Evolutionary conservation across 2,113 vertebrate species (phyloP), one percentile per base, ranked within the genome.

Genomic region (Struthidea cinerea): DNA sequence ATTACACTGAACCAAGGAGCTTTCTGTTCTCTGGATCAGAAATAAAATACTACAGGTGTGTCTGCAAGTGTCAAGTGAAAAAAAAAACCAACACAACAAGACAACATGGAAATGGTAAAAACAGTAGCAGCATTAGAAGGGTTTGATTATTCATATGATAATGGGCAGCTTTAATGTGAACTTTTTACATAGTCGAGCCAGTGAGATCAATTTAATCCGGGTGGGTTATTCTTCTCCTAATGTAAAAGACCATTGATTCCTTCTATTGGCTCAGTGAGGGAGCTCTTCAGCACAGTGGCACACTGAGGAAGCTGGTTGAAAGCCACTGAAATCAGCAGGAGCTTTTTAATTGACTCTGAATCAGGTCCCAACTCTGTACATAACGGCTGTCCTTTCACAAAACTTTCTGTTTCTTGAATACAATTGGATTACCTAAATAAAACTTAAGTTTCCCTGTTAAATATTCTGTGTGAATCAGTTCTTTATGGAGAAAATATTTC

Each of bases 161-260:
- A 95, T 94, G 73, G 64, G 64, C 69, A 94, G 88, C 88, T 96
- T 94, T 92, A 95, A 92, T 84, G 88, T 78, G 90, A 90, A 92
- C 76, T 92, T 95, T 88, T 91, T 93, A 70, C 79, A 7, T 71
- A 92, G 79, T 78, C 1, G 4, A 95, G 90, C 52, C 92, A 96
- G 85, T 93, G 83, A 97, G 94, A 96, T 97, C 92, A 96, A 95
- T 97, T 96, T 97, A 96, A 96, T 96, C 93, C 21, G 88, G 67
- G 93, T 87, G 94, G 88, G 94, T 96, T 97, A 94, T 95, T 96
- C 92, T 97, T 95, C 92, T 96, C 52, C 79, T 84, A 47, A 91
- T 92, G 93, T 94, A 97, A 96, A 94, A 95, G 93, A 75, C 95
- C 94, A 96, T 95, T 96, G 92, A 97, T 93, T 96, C 79, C 86